A percentile compares a stretch with the other conserved stretches of the same genome.
Evolutionary conservation across 2,113 vertebrate species (phyloP).

Genomic region (Gymnarchus niloticus): DNA sequence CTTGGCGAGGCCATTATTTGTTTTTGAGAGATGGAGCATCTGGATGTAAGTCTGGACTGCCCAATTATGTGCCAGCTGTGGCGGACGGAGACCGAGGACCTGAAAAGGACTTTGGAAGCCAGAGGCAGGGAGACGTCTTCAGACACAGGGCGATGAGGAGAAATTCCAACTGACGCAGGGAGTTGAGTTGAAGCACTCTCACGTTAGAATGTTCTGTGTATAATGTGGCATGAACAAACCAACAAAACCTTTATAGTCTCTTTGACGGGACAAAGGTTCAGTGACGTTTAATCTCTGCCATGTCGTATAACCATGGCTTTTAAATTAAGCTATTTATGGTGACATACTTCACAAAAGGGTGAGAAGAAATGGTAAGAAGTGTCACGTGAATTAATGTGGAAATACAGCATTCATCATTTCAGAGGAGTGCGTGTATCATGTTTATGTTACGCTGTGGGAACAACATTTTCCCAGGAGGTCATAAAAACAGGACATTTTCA

Average conservation of each 20-base stretch:
- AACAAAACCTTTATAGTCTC: neutral
- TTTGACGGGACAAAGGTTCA: neutral
- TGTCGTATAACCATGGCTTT: neutral
- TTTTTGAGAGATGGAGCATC: neutral
- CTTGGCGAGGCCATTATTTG: neutral
- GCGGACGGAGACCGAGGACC: neutral
- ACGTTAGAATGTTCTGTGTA: no score
- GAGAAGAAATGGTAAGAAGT: neutral
- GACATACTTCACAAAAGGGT: neutral
- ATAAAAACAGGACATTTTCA: no score
- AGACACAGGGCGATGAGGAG: no score
- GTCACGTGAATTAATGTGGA: no score
- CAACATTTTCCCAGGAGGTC: no score
- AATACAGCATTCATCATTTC: neutral
- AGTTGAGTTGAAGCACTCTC: no score
- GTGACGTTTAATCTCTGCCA: neutral
- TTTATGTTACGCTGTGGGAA: no score
- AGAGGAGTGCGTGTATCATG: neutral
- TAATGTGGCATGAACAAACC: no score
- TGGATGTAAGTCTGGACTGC: no score
- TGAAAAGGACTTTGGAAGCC: neutral
- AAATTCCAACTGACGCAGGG: no score
- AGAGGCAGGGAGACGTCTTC: neutral
- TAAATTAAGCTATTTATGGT: neutral
- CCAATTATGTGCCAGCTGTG: neutral